Evolutionary conservation across 2,113 vertebrate genomes (phyloP), one percentile per base, ranked within the genome.

Genomic region (Australoheros scitulus): DNA sequence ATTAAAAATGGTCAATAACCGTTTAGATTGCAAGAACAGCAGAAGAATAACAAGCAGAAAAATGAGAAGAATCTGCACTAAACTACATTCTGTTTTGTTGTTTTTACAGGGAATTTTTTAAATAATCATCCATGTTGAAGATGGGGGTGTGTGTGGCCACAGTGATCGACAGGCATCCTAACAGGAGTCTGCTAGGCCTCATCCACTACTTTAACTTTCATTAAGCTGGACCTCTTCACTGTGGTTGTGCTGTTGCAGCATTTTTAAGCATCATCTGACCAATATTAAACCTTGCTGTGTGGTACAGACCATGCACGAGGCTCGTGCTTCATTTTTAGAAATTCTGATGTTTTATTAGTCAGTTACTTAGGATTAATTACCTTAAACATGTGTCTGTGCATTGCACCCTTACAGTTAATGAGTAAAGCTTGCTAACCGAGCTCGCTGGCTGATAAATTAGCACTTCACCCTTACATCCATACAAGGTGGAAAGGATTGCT

Each of bases 381-480:
- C 64, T 68, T 68, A 68, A 68, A 68, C 18, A 4, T 1, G 8
- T 15, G 1, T 43, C 43, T 52, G 24, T 52, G 24, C 43, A 2
- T 32, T 32, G 43, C 50, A 70, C 10, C 50, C 1, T 47, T 11
- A 29, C 64, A 17, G 22, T 50, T 50, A 7, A 50, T 29, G 64
- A 70, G 47, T 43, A 50, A 50, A 17, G 22, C 15, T 50, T 29
- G 22, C 64, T 68, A 68, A 68, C 38, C 15, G 47, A 68, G 64
- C 64, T 50, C 3, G 8, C 22, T 68, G 26, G 22, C 41, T 47
- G 41, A 29, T 29, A 6, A 50, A 29, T 50, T 70, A 50, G 24
- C 41, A 1, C 0, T 0, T 11, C 9, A 70, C 22, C 41, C 22
- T 50, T 29, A 50, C 8, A 70, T 70, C 24, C 0, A 11, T 29